Conservation (phyloP, 2,113 vertebrate species). For the Larimichthys crocea region DNA sequence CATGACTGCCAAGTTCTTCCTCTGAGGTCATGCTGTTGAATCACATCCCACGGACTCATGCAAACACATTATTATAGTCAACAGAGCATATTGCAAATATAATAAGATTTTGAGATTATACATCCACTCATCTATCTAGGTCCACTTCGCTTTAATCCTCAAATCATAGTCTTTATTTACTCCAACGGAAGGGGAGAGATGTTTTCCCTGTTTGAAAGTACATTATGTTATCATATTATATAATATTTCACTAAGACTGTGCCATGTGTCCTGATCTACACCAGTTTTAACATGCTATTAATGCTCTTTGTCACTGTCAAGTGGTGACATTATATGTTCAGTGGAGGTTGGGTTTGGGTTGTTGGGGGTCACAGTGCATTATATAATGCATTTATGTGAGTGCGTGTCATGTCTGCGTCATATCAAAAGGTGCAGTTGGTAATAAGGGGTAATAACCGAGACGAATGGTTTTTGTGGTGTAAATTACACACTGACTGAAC, state of each 20-base stretch:
- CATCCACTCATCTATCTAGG: background rate
- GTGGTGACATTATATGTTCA: background rate
- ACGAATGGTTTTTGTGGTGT: slow-evolving; percentile 40
- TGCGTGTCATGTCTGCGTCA: background rate
- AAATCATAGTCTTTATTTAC: background rate
- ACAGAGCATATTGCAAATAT: background rate
- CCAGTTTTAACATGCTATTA: background rate
- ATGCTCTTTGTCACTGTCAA: background rate
- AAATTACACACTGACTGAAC: slow-evolving; percentile 43
- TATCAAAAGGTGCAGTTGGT: slow-evolving; percentile 7
- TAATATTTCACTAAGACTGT: background rate
- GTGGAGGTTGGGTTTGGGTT: background rate
- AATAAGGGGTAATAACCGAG: slow-evolving; percentile 33
- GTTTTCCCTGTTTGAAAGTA: background rate
- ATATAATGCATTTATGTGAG: slow-evolving; percentile 23
- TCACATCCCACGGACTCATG: background rate
- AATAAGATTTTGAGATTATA: background rate
- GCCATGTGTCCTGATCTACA: background rate
- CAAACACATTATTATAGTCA: background rate
- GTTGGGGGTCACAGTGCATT: background rate
- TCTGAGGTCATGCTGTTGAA: slow-evolving; percentile 17
- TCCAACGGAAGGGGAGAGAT: background rate
- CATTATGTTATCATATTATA: background rate
- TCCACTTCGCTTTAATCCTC: background rate
- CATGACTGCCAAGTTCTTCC: slow-evolving; percentile 6